phyloP scores from a whole-genome alignment of 1,140 invertebrate species.

The Cydia amplana region DNA sequence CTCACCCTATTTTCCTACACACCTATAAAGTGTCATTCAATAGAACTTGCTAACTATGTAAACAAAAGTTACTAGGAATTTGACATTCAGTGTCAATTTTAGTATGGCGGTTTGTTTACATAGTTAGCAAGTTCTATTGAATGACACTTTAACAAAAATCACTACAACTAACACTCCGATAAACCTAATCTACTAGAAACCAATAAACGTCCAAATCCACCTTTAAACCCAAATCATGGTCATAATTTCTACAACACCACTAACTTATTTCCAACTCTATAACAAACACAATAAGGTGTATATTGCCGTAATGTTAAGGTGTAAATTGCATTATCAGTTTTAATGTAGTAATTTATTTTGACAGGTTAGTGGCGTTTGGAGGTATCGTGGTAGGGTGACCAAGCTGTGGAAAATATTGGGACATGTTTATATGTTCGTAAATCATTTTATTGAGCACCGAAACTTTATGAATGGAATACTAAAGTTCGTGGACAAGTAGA shows the following conservation, averaged over 20 bases:
- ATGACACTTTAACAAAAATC: no score
- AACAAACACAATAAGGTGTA: background rate
- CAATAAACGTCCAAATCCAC: background rate
- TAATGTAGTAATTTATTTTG: conserved; percentile 26
- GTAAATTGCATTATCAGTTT: conserved; percentile 22
- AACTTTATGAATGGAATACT: no score
- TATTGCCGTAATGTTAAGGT: background rate
- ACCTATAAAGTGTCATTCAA: no score
- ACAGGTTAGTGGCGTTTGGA: conserved; percentile 1
- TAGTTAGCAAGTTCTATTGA: no score
- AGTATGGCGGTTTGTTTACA: no score
- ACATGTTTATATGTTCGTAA: background rate
- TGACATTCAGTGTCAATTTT: no score
- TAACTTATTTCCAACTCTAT: background rate
- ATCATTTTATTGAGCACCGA: background rate
- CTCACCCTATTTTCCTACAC: no score
- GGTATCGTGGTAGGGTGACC: background rate
- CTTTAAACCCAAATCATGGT: background rate
- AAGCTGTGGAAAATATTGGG: background rate
- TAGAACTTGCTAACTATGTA: no score
- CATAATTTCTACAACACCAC: background rate
- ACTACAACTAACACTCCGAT: background rate
- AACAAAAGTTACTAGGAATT: no score
- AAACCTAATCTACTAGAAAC: conserved; percentile 4
- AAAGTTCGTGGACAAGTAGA: background rate